These are phyloP conservation scores for Bombus huntii DNA, from an alignment of 1,140 invertebrate genomes.

Conservation along the genomic window DNA sequence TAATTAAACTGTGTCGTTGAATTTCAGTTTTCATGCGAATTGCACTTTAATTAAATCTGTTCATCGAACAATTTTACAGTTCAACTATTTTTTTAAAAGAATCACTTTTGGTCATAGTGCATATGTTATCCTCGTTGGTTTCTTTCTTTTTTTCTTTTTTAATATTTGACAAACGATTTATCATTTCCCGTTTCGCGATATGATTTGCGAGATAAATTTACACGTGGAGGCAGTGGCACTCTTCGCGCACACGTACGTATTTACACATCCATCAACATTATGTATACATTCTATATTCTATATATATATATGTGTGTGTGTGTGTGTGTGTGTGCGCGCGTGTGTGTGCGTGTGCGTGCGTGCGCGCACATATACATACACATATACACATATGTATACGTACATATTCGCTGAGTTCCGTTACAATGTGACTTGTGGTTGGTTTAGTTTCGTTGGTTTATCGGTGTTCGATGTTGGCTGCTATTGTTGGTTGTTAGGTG, in stretches of 20 bases:
- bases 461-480: constrained; percentile 82
- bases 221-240: constrained; percentile 56
- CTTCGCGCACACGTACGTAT: constrained; percentile 70
- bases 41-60: constrained; percentile 4
- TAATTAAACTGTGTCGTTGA: constrained; percentile 26
- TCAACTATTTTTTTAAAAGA: background rate
- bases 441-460: constrained; percentile 80
- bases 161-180: background rate
- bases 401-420: constrained; percentile 75
- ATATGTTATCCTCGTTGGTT: background rate
- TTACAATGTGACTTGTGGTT: constrained; percentile 81
- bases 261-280: constrained; percentile 59
- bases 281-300: constrained; percentile 57
- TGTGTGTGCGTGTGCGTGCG: background rate
- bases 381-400: constrained; percentile 36
- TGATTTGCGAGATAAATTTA: background rate
- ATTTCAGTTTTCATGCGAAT: constrained; percentile 10
- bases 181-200: background rate
- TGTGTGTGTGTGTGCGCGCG: rapidly evolving
- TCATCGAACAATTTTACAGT: background rate
- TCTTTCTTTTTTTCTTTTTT: too few species aligned
- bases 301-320: constrained; percentile 22
- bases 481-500: constrained; percentile 82
- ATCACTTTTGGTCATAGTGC: background rate
- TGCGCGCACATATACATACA: too few species aligned